These are phyloP conservation scores for Bergia sp. DNA, from an alignment of 92 coral and sea anemone species.

Conservation along the genomic window DNA sequence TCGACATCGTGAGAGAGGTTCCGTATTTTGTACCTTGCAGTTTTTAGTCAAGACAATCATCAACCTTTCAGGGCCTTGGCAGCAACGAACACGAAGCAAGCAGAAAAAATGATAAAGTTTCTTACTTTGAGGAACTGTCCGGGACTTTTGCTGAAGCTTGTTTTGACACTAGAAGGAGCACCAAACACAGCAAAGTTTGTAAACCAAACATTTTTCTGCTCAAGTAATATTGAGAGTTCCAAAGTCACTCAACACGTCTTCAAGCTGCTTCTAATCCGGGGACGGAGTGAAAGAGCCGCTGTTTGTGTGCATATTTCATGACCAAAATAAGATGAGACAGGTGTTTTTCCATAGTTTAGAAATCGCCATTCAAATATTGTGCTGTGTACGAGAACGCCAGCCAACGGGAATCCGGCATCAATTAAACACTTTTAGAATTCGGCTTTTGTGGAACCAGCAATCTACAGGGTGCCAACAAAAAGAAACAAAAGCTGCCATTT, in stretches of 20 bases:
- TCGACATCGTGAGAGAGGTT: neutral
- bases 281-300: constrained; percentile 12
- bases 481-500: constrained; percentile 20
- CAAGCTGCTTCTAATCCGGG: neutral
- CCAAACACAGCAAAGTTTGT: neutral
- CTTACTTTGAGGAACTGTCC: constrained; percentile 6
- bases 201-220: neutral
- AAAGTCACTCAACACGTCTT: constrained; percentile 40
- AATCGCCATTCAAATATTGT: constrained; percentile 39
- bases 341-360: constrained; percentile 30
- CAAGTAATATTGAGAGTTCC: constrained; percentile 11
- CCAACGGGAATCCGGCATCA: constrained; percentile 33
- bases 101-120: neutral
- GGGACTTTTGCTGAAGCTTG: neutral
- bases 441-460: constrained; percentile 18
- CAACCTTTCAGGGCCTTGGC: neutral
- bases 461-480: constrained; percentile 30
- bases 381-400: constrained; percentile 12
- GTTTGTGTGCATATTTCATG: constrained; percentile 38
- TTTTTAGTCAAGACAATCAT: neutral
- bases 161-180: neutral
- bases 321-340: constrained; percentile 1
- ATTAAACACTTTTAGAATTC: constrained; percentile 28
- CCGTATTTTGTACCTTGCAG: neutral
- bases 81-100: neutral